These are phyloP conservation scores for Mesocricetus auratus DNA, from an alignment of 2,113 vertebrate genomes.

Conservation along the genomic window DNA sequence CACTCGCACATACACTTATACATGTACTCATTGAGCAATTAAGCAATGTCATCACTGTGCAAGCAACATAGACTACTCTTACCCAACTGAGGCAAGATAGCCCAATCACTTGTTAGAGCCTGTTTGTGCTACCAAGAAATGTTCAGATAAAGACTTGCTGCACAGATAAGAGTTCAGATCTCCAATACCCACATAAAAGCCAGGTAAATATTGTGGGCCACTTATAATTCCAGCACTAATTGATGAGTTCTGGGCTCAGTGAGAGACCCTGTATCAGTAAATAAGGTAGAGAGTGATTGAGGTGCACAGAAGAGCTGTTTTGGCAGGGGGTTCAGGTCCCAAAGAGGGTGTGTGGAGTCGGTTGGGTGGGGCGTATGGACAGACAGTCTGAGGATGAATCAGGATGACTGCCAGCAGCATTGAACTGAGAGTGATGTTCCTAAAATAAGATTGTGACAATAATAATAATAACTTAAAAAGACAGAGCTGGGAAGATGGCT, in stretches of 20 bases:
- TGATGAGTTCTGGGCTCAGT: background rate
- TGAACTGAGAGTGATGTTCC: background rate
- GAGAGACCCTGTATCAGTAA: background rate
- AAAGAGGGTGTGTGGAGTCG: no score
- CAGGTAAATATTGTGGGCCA: background rate
- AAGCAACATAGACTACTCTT: background rate
- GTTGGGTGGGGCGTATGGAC: no score
- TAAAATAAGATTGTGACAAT: background rate
- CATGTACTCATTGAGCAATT: background rate
- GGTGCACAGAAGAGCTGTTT: no score
- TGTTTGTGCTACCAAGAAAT: background rate
- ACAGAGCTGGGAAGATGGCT: background rate
- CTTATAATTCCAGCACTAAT: background rate
- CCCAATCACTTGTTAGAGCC: background rate
- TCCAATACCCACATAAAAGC: background rate
- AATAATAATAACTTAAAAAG: no score
- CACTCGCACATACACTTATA: background rate
- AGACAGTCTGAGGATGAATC: no score
- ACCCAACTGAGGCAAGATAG: background rate
- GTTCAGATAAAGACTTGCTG: background rate
- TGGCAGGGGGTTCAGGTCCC: no score
- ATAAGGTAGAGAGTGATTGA: background rate
- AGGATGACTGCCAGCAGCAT: no score
- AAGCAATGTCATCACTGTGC: background rate
- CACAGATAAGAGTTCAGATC: no score